Evolutionary conservation across 2,797 vertebrate genomes (phyloP).

Genomic region (Dendrocincla fuliginosa): DNA sequence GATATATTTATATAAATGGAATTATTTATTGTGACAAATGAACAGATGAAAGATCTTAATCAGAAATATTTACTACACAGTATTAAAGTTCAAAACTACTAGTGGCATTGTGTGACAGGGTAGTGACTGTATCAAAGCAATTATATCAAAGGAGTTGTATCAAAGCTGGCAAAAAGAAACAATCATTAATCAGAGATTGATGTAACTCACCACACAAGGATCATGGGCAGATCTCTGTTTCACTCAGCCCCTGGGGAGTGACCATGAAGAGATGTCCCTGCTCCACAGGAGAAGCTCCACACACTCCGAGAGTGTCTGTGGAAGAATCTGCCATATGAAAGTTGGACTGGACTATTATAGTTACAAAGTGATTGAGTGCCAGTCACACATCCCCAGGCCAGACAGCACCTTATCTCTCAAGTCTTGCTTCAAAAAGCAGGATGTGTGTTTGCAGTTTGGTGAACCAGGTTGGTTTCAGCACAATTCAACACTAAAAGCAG

Average conservation of each 20-base stretch:
- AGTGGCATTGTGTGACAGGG: too few species aligned
- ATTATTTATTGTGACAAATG: neutral
- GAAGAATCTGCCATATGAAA: neutral
- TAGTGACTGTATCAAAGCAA: neutral
- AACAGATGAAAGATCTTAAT: neutral
- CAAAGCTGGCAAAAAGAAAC: neutral
- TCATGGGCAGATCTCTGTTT: neutral
- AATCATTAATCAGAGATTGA: neutral
- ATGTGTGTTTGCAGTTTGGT: neutral
- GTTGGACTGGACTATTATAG: neutral
- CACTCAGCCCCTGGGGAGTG: too few species aligned
- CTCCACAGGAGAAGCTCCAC: neutral
- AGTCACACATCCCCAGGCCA: neutral
- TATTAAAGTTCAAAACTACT: neutral
- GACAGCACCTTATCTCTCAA: neutral
- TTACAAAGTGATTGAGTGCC: neutral
- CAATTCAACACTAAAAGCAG: neutral
- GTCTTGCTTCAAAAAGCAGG: neutral
- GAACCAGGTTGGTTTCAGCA: neutral
- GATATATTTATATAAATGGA: neutral
- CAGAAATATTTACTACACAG: neutral
- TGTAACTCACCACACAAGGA: neutral
- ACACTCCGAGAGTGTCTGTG: neutral
- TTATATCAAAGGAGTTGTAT: neutral
- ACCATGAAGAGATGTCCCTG: neutral